Evolutionary conservation across 2,113 vertebrate genomes (phyloP).

Genomic region (Lophotis ruficrista): DNA sequence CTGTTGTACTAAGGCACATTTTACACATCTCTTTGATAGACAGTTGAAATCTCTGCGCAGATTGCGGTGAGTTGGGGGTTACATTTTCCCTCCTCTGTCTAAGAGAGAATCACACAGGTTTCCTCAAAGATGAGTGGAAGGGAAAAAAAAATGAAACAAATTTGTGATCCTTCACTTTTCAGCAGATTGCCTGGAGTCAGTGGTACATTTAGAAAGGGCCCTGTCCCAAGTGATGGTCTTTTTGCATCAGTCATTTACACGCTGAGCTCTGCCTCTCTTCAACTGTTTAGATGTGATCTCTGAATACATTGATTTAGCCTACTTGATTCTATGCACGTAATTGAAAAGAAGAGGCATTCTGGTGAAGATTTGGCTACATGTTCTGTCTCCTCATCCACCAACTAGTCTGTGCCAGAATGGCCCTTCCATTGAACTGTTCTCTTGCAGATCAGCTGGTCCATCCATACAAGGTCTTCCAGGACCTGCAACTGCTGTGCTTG

Average conservation of each 20-base stretch:
- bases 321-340: background rate
- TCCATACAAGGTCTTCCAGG: background rate
- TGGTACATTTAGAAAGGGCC: background rate
- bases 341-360: background rate
- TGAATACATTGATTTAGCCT: background rate
- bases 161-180: background rate
- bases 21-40: rapidly evolving
- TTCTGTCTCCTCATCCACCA: background rate
- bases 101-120: background rate
- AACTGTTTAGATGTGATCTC: background rate
- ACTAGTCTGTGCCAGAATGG: background rate
- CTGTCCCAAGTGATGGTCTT: background rate
- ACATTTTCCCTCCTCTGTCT: background rate
- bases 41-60: background rate
- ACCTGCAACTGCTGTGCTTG: background rate
- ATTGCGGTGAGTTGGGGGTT: rapidly evolving
- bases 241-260: background rate
- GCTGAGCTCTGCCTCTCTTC: background rate
- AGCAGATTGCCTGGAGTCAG: background rate
- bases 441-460: background rate
- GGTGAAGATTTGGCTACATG: background rate
- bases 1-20: background rate
- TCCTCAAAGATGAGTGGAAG: background rate
- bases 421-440: background rate
- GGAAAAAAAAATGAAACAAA: background rate